These are phyloP conservation scores for Lithophane leautieri DNA, from an alignment of 2,888 invertebrate species.

Conservation along the genomic window DNA sequence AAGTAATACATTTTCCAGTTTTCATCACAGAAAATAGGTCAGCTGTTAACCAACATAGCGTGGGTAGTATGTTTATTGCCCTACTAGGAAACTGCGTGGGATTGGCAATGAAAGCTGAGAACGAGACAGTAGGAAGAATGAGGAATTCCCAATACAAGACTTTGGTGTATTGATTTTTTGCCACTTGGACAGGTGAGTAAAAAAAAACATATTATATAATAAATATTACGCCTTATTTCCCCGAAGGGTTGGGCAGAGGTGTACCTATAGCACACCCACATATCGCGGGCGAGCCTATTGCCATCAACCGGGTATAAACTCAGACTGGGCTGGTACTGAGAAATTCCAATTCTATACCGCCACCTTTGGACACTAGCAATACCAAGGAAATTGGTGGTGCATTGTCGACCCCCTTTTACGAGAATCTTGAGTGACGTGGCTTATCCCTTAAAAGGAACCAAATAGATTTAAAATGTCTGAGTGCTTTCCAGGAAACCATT, in stretches of 20 bases:
- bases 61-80: constrained; percentile 32
- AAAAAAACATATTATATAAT: background rate
- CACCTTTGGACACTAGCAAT: background rate
- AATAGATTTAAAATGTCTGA: background rate
- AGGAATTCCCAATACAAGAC: background rate
- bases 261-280: no score
- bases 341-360: no score
- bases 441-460: background rate
- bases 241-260: no score
- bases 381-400: background rate
- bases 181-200: background rate
- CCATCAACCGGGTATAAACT: no score
- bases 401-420: background rate
- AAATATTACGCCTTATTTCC: no score
- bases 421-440: background rate
- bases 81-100: constrained; percentile 23
- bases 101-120: constrained; percentile 11
- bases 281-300: no score
- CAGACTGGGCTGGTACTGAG: no score
- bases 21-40: constrained; percentile 11
- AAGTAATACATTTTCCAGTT: constrained; percentile 5
- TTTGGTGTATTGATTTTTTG: background rate
- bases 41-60: constrained; percentile 7
- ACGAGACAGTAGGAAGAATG: constrained; percentile 4
- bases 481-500: background rate